Conservation (phyloP, 2,888 invertebrate species). For the Agrypnus murinus region DNA sequence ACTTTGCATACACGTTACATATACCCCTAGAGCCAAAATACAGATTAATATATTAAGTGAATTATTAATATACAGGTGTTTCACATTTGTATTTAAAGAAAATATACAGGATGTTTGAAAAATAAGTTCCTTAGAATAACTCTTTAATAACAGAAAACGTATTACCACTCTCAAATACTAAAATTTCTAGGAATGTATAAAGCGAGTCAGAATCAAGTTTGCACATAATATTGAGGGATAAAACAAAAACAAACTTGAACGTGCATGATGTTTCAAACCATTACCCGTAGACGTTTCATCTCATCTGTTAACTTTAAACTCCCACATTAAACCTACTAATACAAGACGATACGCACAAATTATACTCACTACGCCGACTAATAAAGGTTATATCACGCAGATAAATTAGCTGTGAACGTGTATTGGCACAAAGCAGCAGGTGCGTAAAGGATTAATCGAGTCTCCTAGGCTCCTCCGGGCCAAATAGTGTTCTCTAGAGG, state of each 20-base stretch:
- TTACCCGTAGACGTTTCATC: conserved; percentile 12
- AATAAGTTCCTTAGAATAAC: too few relatives aligned
- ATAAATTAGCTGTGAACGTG: conserved; percentile 42
- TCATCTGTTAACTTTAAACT: conserved; percentile 10
- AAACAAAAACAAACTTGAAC: conserved; percentile 2
- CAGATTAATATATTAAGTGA: too few relatives aligned
- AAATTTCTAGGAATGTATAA: too few relatives aligned
- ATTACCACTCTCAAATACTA: too few relatives aligned
- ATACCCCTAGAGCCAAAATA: too few relatives aligned
- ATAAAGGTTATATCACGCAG: conserved; percentile 33
- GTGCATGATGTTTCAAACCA: conserved; percentile 2
- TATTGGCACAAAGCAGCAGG: conserved; percentile 36
- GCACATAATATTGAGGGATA: neutral
- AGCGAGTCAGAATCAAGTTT: too few relatives aligned
- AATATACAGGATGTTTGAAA: too few relatives aligned
- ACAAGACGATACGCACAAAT: conserved; percentile 30
- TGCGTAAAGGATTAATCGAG: conserved; percentile 40
- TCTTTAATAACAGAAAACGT: too few relatives aligned
- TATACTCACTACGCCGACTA: conserved; percentile 23
- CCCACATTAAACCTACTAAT: conserved; percentile 14
- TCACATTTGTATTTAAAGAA: too few relatives aligned
- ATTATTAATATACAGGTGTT: too few relatives aligned
- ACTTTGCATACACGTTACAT: too few relatives aligned
- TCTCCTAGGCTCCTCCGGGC: conserved; percentile 39
- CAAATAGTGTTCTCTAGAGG: conserved; percentile 37